These are phyloP conservation scores for Tillus elongatus DNA, from an alignment of 2,888 invertebrate genomes.

Conservation along the genomic window DNA sequence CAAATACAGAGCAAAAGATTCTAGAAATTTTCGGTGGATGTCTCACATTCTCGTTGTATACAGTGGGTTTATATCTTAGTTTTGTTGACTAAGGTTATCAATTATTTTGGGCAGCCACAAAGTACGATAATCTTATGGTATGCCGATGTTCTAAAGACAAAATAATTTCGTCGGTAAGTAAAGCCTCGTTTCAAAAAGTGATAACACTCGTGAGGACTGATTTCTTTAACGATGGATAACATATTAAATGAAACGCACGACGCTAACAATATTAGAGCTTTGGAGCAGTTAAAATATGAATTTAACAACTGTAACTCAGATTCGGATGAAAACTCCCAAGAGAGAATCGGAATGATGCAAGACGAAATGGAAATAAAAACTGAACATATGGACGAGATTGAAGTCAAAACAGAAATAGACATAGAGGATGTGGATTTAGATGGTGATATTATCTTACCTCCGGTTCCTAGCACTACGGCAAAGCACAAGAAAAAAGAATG, in stretches of 20 bases:
- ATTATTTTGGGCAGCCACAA: no score
- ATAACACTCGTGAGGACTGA: conserved; percentile 13
- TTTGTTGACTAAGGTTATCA: no score
- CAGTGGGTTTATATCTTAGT: no score
- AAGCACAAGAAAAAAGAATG: conserved; percentile 55
- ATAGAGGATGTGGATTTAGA: conserved; percentile 28
- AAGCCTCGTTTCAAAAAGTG: conserved; percentile 40
- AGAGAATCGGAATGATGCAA: conserved; percentile 22
- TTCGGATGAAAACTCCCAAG: conserved; percentile 33
- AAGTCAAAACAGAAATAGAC: conserved; percentile 22
- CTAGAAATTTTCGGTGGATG: no score
- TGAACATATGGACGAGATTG: conserved; percentile 16
- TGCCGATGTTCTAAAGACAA: no score
- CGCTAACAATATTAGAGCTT: conserved; percentile 20
- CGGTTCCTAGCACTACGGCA: conserved; percentile 15
- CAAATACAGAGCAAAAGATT: no score
- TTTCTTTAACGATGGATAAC: conserved; percentile 24
- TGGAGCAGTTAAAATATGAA: conserved; percentile 33
- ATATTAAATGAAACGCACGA: conserved; percentile 24
- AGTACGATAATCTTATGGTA: no score
- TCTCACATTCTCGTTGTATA: no score
- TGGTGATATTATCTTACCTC: conserved; percentile 36
- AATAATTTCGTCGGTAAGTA: no score
- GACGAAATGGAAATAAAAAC: conserved; percentile 10
- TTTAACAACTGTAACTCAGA: conserved; percentile 34